A percentile compares a stretch with the other conserved stretches of the same genome.
These are phyloP conservation scores for Acanthococcus lagerstroemiae DNA, from an alignment of 2,888 invertebrate species.

Conservation along the genomic window DNA sequence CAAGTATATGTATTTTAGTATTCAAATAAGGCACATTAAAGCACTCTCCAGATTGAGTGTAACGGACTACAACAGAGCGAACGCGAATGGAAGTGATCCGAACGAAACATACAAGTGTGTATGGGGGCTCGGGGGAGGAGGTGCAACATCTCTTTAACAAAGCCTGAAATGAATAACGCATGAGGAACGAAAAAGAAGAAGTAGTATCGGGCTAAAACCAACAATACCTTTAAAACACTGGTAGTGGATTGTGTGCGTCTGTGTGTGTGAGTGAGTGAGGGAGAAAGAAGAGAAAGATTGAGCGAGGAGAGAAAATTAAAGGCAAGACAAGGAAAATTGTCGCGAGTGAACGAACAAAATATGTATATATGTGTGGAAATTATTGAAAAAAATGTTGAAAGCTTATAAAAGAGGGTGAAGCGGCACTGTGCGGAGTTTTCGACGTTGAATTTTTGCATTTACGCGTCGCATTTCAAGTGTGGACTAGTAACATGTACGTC, in stretches of 20 bases:
- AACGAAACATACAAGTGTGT: neutral
- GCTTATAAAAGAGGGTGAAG: too few species aligned
- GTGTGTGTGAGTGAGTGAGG: neutral
- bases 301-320: neutral
- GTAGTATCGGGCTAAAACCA: neutral
- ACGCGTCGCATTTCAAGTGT: too few species aligned
- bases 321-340: too few species aligned
- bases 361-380: too few species aligned
- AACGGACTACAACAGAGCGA: slow-evolving; percentile 10
- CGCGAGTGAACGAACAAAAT: too few species aligned
- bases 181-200: neutral
- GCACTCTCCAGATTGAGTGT: slow-evolving; percentile 29
- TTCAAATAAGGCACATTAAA: slow-evolving; percentile 30
- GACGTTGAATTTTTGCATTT: too few species aligned
- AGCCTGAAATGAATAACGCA: neutral
- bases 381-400: too few species aligned
- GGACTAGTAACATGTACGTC: too few species aligned
- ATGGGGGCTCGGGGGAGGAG: neutral
- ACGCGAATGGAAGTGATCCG: neutral
- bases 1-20: slow-evolving; percentile 15
- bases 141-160: neutral
- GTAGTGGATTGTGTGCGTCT: neutral
- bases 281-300: neutral
- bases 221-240: neutral
- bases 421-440: too few species aligned